Evolutionary conservation across 2,888 invertebrate species (phyloP), one percentile per base, ranked within the genome.

Genomic region (Gastracanthus pulcherrimus): DNA sequence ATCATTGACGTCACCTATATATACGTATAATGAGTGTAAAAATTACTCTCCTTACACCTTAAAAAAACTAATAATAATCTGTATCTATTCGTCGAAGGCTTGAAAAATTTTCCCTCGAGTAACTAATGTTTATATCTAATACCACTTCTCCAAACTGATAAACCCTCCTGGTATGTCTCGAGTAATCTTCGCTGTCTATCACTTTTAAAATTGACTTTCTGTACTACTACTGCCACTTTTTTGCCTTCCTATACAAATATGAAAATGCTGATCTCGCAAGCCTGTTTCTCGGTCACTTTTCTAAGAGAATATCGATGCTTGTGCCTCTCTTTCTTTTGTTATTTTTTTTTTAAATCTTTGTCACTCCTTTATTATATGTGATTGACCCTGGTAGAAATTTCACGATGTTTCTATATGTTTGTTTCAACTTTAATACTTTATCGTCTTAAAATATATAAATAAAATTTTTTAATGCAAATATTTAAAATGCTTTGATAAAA

Each of bases 1-100:
- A 78, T 76, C 82, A 82, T 82, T 82, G 79, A 82, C 82, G 38
- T 29, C n/a, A 64, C 48, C 58, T 69, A 51, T 7, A 9, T 66
- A 60, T 19, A 62, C 62, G 16, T 31, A 31, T 19, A 58, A 66
- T 76, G 19, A 69, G 31, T 69, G 58, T 69, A 34, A 60, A 41
- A 48, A 71, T 11, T 23, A 45, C 2, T 34, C 13, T 16, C 34
- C 31, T 36, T 23, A 11, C 45, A 66, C 62, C 64, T 62, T 29
- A 60, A 58, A 76, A 48, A 80, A 67, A 41, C 26, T 11, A 70
- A 79, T 55, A 29, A 38, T 3, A 36, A 62, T 36, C 19, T 31
- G 16, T 38, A 71, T 36, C 26, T 51, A 82, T 85, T 85, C 86
- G 85, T 84, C 86, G 86, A 85, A 85, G 83, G 83, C 83, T 85